Evolutionary conservation across 2,888 invertebrate genomes (phyloP).

Genomic region (Cephonodes hylas): DNA sequence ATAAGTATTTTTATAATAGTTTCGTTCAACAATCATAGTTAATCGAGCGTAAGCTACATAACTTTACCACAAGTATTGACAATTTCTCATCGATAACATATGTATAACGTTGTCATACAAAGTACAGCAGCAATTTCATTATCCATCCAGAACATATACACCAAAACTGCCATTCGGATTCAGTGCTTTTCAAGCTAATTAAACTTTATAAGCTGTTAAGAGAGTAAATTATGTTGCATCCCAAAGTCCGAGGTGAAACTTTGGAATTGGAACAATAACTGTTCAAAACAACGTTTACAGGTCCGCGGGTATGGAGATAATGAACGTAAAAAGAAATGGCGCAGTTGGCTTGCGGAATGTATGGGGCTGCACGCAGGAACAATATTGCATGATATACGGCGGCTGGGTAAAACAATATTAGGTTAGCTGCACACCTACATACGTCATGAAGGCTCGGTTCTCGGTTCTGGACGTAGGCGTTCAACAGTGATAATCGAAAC

Average conservation of each 20-base stretch:
- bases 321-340: background rate
- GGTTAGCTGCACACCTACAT: too few species aligned
- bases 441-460: too few species aligned
- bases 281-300: background rate
- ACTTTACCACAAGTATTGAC: background rate
- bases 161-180: background rate
- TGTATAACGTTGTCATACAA: background rate
- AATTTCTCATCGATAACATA: background rate
- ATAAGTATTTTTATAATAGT: too few species aligned
- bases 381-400: background rate
- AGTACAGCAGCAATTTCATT: background rate
- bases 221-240: slow-evolving; percentile 14
- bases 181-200: background rate
- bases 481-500: too few species aligned
- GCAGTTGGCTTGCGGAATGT: background rate
- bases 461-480: too few species aligned
- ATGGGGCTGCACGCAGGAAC: background rate
- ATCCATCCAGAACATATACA: background rate
- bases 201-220: background rate
- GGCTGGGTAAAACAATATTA: background rate
- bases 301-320: background rate
- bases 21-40: too few species aligned
- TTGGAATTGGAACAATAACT: background rate
- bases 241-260: slow-evolving; percentile 16
- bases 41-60: too few species aligned